phyloP scores from a whole-genome alignment of 2,797 vertebrate genomes.

The Limnodromus scolopaceus region DNA sequence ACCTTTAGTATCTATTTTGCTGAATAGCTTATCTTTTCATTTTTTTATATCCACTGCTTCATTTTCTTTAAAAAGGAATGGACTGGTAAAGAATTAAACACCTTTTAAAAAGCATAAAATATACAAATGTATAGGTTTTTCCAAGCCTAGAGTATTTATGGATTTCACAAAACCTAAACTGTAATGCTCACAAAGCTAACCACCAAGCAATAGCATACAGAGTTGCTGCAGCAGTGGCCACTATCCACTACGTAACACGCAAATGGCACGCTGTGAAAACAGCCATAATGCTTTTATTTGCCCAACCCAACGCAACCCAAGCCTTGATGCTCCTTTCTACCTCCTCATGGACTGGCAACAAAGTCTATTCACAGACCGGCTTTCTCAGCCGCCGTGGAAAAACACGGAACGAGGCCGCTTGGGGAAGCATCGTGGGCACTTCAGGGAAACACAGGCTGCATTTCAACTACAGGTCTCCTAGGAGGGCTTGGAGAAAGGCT shows the following conservation, averaged over 20 bases:
- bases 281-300: neutral
- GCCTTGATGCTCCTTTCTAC: neutral
- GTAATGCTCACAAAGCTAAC: neutral
- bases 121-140: neutral
- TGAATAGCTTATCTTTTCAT: neutral
- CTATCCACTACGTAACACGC: neutral
- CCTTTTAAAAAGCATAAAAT: neutral
- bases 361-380: neutral
- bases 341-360: neutral
- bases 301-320: neutral
- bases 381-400: neutral
- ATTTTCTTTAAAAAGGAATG: neutral
- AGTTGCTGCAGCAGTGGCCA: neutral
- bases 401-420: fast-evolving
- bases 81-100: neutral
- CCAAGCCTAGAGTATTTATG: fast-evolving
- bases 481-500: neutral
- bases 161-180: neutral
- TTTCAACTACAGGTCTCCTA: neutral
- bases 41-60: neutral
- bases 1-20: neutral
- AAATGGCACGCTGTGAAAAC: neutral
- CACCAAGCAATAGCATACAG: fast-evolving
- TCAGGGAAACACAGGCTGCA: neutral
- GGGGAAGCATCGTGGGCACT: fast-evolving